phyloP scores from a whole-genome alignment of 2,888 invertebrate species.

The Troides helena region DNA sequence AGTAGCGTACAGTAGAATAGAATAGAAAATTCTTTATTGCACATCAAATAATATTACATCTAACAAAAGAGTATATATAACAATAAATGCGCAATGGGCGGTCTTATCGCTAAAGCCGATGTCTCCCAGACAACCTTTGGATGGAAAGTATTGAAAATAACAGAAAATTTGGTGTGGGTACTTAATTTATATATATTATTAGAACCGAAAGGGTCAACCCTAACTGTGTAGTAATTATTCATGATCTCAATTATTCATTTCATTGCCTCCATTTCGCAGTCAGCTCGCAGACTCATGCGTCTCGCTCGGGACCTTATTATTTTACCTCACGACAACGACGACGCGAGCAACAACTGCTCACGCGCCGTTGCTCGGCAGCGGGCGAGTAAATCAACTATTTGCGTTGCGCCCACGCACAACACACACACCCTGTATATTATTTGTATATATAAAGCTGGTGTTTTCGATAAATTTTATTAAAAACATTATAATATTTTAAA shows the following conservation, averaged over 20 bases:
- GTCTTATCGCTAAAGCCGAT: no score
- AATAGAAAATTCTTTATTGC: no score
- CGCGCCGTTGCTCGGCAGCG: conserved; percentile 52
- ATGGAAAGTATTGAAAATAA: no score
- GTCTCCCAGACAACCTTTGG: no score
- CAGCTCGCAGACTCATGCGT: conserved; percentile 55
- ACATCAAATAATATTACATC: no score
- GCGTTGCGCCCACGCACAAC: conserved; percentile 45
- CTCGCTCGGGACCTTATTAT: conserved; percentile 62
- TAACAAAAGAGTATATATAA: no score
- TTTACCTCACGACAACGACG: conserved; percentile 55
- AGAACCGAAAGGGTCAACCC: conserved; percentile 26
- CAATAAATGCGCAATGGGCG: no score
- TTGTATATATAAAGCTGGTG: conserved; percentile 28
- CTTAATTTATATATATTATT: no score
- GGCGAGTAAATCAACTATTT: conserved; percentile 74
- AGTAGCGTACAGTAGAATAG: no score
- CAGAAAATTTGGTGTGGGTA: no score
- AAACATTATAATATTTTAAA: neutral
- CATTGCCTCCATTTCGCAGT: conserved; percentile 51
- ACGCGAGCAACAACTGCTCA: conserved; percentile 44
- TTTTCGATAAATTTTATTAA: conserved; percentile 1
- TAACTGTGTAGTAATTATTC: conserved; percentile 43
- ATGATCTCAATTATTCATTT: conserved; percentile 63
- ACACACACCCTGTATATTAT: conserved; percentile 29